Percentiles rank a stretch among this genome's conserved stretches.
Conservation (phyloP, 1,140 invertebrate genomes). For the Hetaerina americana region DNA sequence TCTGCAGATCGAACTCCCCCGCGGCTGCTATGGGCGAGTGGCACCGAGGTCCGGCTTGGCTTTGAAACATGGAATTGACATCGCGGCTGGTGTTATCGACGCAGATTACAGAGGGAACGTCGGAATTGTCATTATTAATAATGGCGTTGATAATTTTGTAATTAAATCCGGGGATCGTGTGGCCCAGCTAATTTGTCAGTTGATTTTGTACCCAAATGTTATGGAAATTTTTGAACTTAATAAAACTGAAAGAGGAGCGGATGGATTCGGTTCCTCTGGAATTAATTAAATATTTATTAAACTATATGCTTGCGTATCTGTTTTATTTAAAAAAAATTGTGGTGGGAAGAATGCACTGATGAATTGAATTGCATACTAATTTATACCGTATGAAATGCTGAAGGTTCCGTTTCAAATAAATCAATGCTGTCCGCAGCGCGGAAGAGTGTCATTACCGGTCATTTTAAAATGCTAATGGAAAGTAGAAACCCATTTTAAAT, state of each 20-base stretch:
- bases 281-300: too few species aligned
- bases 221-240: slow-evolving; percentile 56
- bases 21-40: slow-evolving; percentile 85
- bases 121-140: slow-evolving; percentile 90
- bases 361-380: too few species aligned
- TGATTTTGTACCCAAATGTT: slow-evolving; percentile 73
- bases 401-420: too few species aligned
- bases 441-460: too few species aligned
- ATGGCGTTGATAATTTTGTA: slow-evolving; percentile 64
- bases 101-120: slow-evolving; percentile 88
- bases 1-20: slow-evolving; percentile 70
- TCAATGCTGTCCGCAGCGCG: too few species aligned
- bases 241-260: slow-evolving; percentile 58
- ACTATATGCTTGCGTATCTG: too few species aligned
- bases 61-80: slow-evolving; percentile 90
- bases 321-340: too few species aligned
- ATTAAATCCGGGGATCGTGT: slow-evolving; percentile 81
- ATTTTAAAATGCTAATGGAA: too few species aligned
- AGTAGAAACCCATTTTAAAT: too few species aligned
- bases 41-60: slow-evolving; percentile 94
- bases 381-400: too few species aligned
- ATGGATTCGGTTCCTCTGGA: slow-evolving; percentile 81
- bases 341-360: too few species aligned
- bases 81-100: slow-evolving; percentile 91
- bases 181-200: slow-evolving; percentile 93